A percentile compares a stretch with the other conserved stretches of the same genome.
These are phyloP conservation scores for Odocoileus hemionus DNA, from an alignment of 2,113 vertebrate genomes.

Conservation along the genomic window DNA sequence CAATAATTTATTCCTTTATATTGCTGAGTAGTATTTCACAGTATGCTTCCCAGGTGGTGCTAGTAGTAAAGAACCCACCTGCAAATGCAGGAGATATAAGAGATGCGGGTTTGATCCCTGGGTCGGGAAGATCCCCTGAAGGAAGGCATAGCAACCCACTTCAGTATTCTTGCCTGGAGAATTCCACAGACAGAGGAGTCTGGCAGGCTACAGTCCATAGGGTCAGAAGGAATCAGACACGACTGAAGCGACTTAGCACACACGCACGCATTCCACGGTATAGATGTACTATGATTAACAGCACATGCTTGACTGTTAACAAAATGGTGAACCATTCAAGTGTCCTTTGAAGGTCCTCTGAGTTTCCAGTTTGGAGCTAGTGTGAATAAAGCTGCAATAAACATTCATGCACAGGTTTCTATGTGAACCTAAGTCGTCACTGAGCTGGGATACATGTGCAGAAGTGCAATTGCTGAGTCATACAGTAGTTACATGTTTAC, in stretches of 20 bases:
- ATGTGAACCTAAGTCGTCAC: background rate
- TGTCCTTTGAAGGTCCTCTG: background rate
- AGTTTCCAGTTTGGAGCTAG: background rate
- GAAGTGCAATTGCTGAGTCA: background rate
- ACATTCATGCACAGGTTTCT: background rate
- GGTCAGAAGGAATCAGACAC: background rate
- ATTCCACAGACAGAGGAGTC: background rate
- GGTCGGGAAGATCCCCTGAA: background rate
- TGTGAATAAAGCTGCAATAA: background rate
- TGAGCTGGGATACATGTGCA: background rate
- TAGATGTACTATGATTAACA: background rate
- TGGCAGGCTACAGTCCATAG: background rate
- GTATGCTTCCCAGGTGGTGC: background rate
- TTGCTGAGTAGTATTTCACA: background rate
- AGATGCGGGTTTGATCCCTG: background rate
- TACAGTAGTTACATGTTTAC: background rate
- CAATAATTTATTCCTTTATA: background rate
- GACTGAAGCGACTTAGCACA: background rate
- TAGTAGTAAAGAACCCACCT: background rate
- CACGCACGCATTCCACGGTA: background rate
- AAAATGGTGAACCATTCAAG: background rate
- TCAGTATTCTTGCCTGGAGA: background rate
- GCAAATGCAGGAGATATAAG: background rate
- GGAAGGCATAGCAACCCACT: background rate
- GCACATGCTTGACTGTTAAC: background rate